Evolutionary conservation across 1,140 invertebrate species (phyloP), one percentile per base, ranked within the genome.

Genomic region (Hypothenemus hampei): DNA sequence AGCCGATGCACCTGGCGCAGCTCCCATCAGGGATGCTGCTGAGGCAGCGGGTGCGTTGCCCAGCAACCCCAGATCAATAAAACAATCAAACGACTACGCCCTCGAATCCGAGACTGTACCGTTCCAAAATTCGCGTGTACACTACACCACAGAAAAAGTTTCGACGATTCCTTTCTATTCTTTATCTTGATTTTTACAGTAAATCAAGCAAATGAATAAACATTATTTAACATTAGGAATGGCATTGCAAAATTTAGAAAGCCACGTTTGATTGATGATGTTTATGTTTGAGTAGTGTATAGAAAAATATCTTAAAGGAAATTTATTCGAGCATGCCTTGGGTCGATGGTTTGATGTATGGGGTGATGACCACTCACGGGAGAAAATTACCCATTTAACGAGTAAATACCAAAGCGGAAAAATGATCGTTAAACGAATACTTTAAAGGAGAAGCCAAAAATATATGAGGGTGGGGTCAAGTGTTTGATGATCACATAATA

Each of bases 41-140:
- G 36, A 57, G 49, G 35, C 48, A 35, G 39, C 39, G 39, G 39
- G 29, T 54, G 43, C 48, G 58, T 57, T 50, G 47, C 61, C 49
- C 55, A 52, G 61, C 61, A 63, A 63, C 61, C 36, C 44, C 44
- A 66, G 64, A 66, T 66, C 64, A 66, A 66, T 64, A 64, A 64
- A 66, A 64, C 62, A 64, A 66, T 66, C 64, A 64, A 66, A 66
- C 55, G 64, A 62, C 64, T 64, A 66, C 64, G 64, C 64, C 64
- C 64, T 64, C 47, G 50, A 44, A 33, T 43, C 40, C 10, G 20
- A 40, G 15, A 53, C 50, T 23, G n/a, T n/a, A n/a, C n/a, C n/a
- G n/a, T 20, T 51, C 20, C 21, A n/a, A 19, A 21, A 48, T 20
- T 48, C 19, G 18, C 5, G 8, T n/a, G 23, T 48, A 48, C 45